These are phyloP conservation scores for Euthynnus affinis DNA, from an alignment of 2,797 vertebrate species.

Conservation along the genomic window DNA sequence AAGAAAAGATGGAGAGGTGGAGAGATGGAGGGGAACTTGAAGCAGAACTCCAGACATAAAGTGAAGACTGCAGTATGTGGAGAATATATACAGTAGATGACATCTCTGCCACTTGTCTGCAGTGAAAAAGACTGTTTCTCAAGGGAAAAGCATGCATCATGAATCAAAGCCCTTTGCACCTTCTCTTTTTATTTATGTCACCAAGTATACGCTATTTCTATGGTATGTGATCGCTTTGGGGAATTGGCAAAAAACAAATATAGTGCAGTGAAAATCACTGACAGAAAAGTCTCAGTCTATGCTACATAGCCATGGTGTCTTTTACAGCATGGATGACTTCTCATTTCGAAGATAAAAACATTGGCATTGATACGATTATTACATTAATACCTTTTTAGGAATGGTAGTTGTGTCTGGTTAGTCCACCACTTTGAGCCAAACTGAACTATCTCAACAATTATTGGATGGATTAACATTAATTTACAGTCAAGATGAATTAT, in stretches of 20 bases:
- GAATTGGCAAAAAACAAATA: constrained; percentile 5
- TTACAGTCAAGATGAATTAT: no score
- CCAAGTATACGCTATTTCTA: not conserved
- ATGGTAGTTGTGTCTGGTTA: no score
- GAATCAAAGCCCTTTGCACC: constrained; percentile 15
- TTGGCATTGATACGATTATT: no score
- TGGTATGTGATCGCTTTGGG: not conserved
- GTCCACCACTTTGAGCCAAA: not conserved
- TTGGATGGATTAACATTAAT: no score
- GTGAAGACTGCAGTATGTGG: not conserved
- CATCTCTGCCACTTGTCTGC: not conserved
- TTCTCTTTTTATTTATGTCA: not conserved
- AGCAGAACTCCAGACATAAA: not conserved
- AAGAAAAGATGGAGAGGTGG: not conserved
- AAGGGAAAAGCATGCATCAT: not conserved
- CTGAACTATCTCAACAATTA: no score
- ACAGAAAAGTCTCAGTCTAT: no score
- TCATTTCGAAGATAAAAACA: no score
- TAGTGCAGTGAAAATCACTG: not conserved
- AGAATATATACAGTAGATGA: not conserved
- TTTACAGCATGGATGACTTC: no score
- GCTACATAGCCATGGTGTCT: no score
- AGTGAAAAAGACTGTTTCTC: constrained; percentile 9
- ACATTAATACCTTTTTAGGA: no score
- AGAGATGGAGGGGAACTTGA: not conserved